A percentile compares a stretch with the other conserved stretches of the same genome.
phyloP scores from a whole-genome alignment of 2,113 vertebrate species.

The Aythya baeri region DNA sequence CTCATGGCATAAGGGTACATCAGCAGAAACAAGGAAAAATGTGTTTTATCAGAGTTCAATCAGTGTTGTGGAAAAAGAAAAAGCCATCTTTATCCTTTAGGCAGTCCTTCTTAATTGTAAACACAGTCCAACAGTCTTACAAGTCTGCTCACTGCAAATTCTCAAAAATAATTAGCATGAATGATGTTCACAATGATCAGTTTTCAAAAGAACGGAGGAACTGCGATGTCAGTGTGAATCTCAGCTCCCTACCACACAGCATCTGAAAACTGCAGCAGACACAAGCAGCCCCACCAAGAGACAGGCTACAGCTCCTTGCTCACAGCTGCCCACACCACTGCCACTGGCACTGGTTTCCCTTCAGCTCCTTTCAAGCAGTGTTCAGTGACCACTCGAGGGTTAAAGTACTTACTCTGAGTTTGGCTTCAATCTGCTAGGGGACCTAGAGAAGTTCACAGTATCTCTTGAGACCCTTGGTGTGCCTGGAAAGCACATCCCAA shows the following conservation, averaged over 20 bases:
- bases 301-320: neutral
- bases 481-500: neutral
- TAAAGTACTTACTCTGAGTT: neutral
- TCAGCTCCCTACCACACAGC: neutral
- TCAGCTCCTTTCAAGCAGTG: neutral
- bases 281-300: neutral
- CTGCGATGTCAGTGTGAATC: neutral
- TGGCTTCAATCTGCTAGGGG: neutral
- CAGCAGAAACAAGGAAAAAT: slow-evolving; percentile 22
- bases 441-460: neutral
- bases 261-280: neutral
- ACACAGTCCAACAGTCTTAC: neutral
- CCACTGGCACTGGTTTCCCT: neutral
- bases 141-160: neutral
- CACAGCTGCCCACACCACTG: neutral
- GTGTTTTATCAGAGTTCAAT: slow-evolving; percentile 36
- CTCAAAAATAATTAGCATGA: neutral
- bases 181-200: neutral
- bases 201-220: neutral
- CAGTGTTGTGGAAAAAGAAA: slow-evolving; percentile 24
- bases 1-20: slow-evolving; percentile 50
- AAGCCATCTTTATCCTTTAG: neutral
- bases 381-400: neutral
- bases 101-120: slow-evolving; percentile 41
- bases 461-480: neutral